Conservation (phyloP, 2,113 vertebrate genomes). For the Turnix velox region DNA sequence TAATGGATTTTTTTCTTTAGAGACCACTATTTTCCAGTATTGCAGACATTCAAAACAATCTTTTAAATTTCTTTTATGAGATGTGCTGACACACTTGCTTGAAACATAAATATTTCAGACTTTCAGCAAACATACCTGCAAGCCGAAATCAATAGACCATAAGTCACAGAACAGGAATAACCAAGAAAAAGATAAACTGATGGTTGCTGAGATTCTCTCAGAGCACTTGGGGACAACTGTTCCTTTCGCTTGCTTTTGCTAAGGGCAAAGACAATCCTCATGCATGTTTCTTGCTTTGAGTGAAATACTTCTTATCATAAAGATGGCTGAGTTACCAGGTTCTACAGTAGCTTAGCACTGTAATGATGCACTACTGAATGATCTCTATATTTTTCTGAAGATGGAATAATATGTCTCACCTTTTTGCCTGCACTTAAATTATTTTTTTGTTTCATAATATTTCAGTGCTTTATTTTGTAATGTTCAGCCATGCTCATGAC, state of each 20-base stretch:
- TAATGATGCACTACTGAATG: neutral
- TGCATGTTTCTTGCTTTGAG: neutral
- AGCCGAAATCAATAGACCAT: neutral
- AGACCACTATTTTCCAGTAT: neutral
- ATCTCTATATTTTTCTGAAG: neutral
- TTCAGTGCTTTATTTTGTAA: neutral
- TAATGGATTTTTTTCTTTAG: neutral
- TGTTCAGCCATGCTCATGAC: neutral
- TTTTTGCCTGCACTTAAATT: neutral
- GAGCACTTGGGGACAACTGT: neutral
- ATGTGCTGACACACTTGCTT: neutral
- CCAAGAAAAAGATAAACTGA: neutral
- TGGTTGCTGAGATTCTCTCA: neutral
- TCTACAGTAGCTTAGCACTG: neutral
- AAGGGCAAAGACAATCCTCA: neutral
- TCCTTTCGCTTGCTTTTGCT: neutral
- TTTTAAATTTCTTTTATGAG: neutral
- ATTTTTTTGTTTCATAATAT: too few species aligned
- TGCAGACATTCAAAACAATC: neutral
- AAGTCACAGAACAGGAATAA: neutral
- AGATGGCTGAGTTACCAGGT: neutral
- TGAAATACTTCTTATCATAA: neutral
- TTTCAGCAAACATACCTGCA: neutral
- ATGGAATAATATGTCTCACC: neutral
- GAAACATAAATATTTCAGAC: neutral